A percentile compares a stretch with the other conserved stretches of the same genome.
phyloP scores from a whole-genome alignment of 2,113 vertebrate species.

The Copsychus sechellarum region DNA sequence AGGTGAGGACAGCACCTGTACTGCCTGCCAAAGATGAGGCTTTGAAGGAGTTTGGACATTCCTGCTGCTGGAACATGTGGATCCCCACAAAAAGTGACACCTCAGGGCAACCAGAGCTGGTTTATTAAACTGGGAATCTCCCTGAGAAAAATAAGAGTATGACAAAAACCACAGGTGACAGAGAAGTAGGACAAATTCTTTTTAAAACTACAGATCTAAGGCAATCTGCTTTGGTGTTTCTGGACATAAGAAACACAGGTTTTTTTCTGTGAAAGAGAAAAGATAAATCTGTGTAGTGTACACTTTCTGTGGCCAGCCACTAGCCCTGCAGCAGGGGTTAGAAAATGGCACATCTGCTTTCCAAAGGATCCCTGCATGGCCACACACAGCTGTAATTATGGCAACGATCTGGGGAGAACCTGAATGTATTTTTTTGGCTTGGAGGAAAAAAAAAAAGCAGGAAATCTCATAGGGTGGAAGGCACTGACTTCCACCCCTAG shows the following conservation, averaged over 20 bases:
- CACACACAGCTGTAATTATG: neutral
- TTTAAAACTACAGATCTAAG: neutral
- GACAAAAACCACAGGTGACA: neutral
- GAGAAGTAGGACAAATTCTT: neutral
- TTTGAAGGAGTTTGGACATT: neutral
- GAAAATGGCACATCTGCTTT: neutral
- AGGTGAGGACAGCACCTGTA: neutral
- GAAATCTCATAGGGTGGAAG: neutral
- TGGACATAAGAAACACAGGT: neutral
- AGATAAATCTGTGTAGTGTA: neutral
- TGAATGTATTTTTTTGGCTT: neutral
- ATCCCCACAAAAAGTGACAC: neutral
- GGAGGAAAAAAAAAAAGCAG: neutral
- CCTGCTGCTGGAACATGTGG: neutral
- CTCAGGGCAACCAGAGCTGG: neutral
- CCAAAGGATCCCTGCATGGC: neutral
- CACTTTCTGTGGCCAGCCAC: neutral
- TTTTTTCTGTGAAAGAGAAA: neutral
- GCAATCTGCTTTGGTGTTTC: neutral
- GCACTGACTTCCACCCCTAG: neutral
- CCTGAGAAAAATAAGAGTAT: accelerated
- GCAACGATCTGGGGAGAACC: neutral
- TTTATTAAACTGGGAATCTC: neutral
- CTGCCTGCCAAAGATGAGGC: neutral
- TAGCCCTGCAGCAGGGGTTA: neutral